Evolutionary conservation across 2,888 invertebrate genomes (phyloP), one percentile per base, ranked within the genome.

Genomic region (Erpobdella octoculata): DNA sequence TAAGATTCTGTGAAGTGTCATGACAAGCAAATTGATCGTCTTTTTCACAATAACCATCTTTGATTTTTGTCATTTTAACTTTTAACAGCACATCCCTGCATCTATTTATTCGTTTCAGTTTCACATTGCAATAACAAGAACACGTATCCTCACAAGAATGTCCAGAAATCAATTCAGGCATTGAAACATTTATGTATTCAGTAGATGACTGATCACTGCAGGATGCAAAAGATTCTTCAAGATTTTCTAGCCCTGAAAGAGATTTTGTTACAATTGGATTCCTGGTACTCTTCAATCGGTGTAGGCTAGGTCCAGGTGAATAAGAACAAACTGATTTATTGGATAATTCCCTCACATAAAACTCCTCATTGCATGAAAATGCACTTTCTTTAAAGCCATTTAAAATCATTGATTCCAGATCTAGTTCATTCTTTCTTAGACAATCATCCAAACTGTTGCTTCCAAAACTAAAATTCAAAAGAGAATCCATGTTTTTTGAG

Each of bases 111-210:
- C 28, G 53, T 53, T 53, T 53, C 53, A 53, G 53, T 53, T 53
- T 53, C 53, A 21, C 28, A 28, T 53, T 53, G 53, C 53, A 53
- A 53, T 25, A 53, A 28, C 53, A 53, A 53, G 9, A 21, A 53
- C 53, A 53, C 2, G 53, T 28, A 53, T 53, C 53, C 15, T 53
- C 21, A 28, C 53, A 53, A 6, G 28, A 21, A 53, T 53, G 53
- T 8, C 53, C 53, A 53, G 53, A 53, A 25, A 53, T 53, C 53
- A 53, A 53, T 28, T 53, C 53, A 5, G 53, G 53, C 53, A 53
- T 53, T 21, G 53, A 53, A 25, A 53, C 53, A 53, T 53, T 53
- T 6, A 53, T 25, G 21, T 25, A 25, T 53, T 53, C 53, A 53
- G n/a, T n/a, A n/a, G n/a, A n/a, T n/a, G 28, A 53, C 53, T 53